Percentiles rank a stretch among this genome's conserved stretches.
phyloP scores from a whole-genome alignment of 2,888 invertebrate genomes.

The Psococerastis gibbosa region DNA sequence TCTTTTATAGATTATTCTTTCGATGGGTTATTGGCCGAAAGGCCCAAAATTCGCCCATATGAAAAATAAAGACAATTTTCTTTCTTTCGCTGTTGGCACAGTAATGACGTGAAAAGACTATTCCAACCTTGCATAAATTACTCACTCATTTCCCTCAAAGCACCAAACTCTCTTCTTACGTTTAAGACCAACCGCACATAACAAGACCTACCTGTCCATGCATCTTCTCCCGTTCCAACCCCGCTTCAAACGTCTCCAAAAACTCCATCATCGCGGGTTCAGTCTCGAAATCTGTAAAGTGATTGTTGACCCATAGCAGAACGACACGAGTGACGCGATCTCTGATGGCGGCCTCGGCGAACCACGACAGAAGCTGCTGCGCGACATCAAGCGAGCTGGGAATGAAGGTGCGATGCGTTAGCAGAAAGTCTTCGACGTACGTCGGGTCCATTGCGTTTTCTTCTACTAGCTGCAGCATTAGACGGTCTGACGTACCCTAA shows the following conservation, averaged over 20 bases:
- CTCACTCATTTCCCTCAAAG: not conserved
- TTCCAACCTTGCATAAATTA: not conserved
- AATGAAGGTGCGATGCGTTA: conserved; percentile 93
- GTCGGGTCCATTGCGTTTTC: conserved; percentile 92
- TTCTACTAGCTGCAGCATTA: conserved; percentile 86
- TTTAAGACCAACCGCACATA: not conserved
- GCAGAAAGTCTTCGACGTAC: conserved; percentile 96
- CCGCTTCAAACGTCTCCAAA: conserved; percentile 75
- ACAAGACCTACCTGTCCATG: conserved; percentile 41
- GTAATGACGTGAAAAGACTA: too few species aligned
- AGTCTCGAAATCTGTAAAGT: conserved; percentile 94
- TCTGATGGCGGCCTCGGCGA: conserved; percentile 55
- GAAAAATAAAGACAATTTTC: too few species aligned
- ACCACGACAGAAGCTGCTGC: conserved; percentile 74
- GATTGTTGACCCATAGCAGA: conserved; percentile 95
- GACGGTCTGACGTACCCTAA: conserved; percentile 63
- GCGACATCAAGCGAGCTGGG: conserved; percentile 71
- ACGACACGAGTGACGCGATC: conserved; percentile 90
- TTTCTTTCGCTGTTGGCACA: too few species aligned
- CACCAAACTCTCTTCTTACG: not conserved
- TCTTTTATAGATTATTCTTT: too few species aligned
- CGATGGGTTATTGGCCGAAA: too few species aligned
- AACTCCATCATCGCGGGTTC: conserved; percentile 94
- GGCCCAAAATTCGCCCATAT: too few species aligned
- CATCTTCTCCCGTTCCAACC: conserved; percentile 69